These are phyloP conservation scores for Streptopelia turtur DNA, from an alignment of 2,797 vertebrate genomes.

Conservation along the genomic window DNA sequence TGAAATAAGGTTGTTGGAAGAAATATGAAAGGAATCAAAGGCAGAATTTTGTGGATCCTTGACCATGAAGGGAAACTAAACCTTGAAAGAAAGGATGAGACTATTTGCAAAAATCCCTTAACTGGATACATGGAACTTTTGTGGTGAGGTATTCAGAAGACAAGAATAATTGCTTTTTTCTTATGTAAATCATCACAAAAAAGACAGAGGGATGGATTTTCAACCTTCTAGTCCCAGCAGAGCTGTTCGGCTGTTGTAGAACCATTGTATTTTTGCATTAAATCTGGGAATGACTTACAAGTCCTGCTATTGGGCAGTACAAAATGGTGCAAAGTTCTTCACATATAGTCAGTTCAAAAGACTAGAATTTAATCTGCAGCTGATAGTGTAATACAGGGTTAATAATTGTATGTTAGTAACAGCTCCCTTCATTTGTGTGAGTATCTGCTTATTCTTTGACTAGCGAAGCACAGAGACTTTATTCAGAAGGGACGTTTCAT, in stretches of 20 bases:
- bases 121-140: not conserved
- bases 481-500: conserved; percentile 48
- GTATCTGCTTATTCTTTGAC: conserved; percentile 56
- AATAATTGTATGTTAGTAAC: conserved; percentile 16
- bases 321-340: not conserved
- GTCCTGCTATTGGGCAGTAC: not conserved
- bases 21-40: conserved; percentile 10
- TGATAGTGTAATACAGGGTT: conserved; percentile 10
- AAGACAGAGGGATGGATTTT: conserved; percentile 6
- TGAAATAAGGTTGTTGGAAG: not conserved
- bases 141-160: not conserved
- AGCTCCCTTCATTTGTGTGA: conserved; percentile 19
- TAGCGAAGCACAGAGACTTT: conserved; percentile 36
- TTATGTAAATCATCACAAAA: conserved; percentile 12
- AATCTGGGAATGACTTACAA: not conserved
- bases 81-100: conserved; percentile 6
- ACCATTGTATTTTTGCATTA: not conserved
- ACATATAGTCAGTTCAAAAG: not conserved
- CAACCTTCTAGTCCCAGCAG: not conserved
- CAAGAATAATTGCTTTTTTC: conserved; percentile 39
- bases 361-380: not conserved
- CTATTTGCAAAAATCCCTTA: conserved; percentile 1
- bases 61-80: conserved; percentile 26
- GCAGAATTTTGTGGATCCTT: conserved; percentile 9
- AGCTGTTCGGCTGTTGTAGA: not conserved